Base-by-base conservation (phyloP, 2,888 invertebrate genomes). In the Rhogogaster chlorosoma region DNA sequence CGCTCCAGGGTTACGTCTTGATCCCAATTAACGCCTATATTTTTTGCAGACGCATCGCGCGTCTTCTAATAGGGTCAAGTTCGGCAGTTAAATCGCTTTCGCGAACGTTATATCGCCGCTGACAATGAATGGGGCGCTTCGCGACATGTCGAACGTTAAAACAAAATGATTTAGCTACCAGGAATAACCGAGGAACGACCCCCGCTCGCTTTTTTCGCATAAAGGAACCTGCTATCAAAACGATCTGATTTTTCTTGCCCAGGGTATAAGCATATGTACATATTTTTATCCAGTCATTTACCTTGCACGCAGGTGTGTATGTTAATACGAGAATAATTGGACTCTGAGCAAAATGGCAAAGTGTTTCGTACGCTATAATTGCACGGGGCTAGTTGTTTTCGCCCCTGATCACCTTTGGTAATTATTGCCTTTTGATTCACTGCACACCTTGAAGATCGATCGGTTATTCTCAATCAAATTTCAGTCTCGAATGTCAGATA, bases 1-100 rank as follows among this genome's bases (percentile, higher is more conserved):
- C 83, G 86, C 87, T 88, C 84, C 86, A 87, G 87, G 88, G 88
- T 90, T 90, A 89, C 88, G 89, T 90, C 90, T 90, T 90, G 89
- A 90, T 90, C 89, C 90, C 90, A 90, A 90, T 90, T 90, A 90
- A 90, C 90, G 87, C 86, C 67, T 45, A 38, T 26, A 71, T 85
- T 85, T 85, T 80, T 85, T 85, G 84, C 82, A 45, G 49, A 71
- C 83, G 70, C 83, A 83, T 83, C 83, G 18, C 64, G 49, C 83
- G 64, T 67, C 32, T 15, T 67, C 32, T 70, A 70, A 83, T 67
- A 67, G 83, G 83, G 83, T 83, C 83, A 83, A 83, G 83, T 49
- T 70, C 83, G 49, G 67, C 70, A 70, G 83, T 83, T 83, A 83
- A 83, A 64, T 67, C 83, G 49, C 45, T 83, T 70, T 29, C 67